Percentiles rank a stretch among this genome's conserved stretches.
Conservation (phyloP, 2,797 vertebrate genomes). For the Notolabrus celidotus region DNA sequence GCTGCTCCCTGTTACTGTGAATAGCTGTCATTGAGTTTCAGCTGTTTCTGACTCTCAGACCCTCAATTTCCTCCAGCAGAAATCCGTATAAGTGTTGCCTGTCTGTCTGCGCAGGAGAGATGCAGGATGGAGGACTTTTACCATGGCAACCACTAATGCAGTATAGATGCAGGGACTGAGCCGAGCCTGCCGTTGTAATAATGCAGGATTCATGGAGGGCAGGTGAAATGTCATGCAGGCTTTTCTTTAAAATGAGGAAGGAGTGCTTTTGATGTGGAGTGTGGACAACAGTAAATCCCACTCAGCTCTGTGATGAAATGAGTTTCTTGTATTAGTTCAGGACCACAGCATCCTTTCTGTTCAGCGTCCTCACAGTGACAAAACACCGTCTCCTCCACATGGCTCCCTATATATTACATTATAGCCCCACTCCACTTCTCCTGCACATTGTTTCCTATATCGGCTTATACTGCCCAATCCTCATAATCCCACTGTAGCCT, state of each 20-base stretch:
- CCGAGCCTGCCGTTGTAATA: slow-evolving; percentile 57
- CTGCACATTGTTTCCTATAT: slow-evolving; percentile 79
- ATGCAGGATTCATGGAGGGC: slow-evolving; percentile 60
- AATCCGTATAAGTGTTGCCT: slow-evolving; percentile 55
- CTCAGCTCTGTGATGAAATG: slow-evolving; percentile 57
- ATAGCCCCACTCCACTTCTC: slow-evolving; percentile 61
- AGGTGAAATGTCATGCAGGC: slow-evolving; percentile 74
- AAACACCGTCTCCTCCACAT: slow-evolving; percentile 51
- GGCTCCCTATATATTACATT: slow-evolving; percentile 46
- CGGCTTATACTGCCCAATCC: slow-evolving; percentile 74
- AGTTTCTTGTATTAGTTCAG: slow-evolving; percentile 58
- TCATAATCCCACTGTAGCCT: slow-evolving; percentile 75
- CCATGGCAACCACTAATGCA: slow-evolving; percentile 82
- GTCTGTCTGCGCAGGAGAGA: slow-evolving; percentile 61
- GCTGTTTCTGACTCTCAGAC: slow-evolving; percentile 58
- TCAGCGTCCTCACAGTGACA: slow-evolving; percentile 39
- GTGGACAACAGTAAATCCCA: slow-evolving; percentile 68
- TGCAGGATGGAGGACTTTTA: slow-evolving; percentile 75
- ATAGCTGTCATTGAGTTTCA: slow-evolving; percentile 53
- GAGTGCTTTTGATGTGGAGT: slow-evolving; percentile 65
- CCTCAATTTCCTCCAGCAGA: slow-evolving; percentile 51
- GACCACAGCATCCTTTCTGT: slow-evolving; percentile 46
- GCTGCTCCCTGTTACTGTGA: slow-evolving; percentile 32
- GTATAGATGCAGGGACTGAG: slow-evolving; percentile 69
- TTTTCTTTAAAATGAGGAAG: slow-evolving; percentile 64